Evolutionary conservation across 1,140 invertebrate species (phyloP).

Genomic region (Cherax destructor): DNA sequence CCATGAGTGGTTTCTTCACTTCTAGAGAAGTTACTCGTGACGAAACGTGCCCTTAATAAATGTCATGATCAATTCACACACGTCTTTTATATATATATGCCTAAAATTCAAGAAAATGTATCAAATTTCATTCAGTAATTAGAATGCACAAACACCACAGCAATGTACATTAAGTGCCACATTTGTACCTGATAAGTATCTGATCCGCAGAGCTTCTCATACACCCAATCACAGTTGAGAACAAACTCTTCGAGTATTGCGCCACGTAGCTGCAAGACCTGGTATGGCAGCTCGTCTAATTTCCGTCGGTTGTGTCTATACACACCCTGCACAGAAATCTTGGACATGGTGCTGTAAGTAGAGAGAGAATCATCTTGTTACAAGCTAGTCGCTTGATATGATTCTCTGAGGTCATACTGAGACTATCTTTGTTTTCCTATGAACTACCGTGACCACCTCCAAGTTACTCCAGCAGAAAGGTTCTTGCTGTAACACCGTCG

Average conservation of each 20-base stretch:
- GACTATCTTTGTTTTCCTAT: too few relatives aligned
- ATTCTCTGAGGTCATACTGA: not conserved
- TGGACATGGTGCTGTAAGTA: slow-evolving; percentile 73
- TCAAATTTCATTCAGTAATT: too few relatives aligned
- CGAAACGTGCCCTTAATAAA: too few relatives aligned
- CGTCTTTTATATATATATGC: too few relatives aligned
- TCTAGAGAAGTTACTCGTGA: too few relatives aligned
- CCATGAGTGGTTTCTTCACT: too few relatives aligned
- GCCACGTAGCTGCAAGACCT: slow-evolving; percentile 76
- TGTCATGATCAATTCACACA: too few relatives aligned
- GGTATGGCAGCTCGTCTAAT: slow-evolving; percentile 88
- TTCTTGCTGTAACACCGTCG: too few relatives aligned
- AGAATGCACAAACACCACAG: too few relatives aligned
- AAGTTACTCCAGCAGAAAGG: too few relatives aligned
- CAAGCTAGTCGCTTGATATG: not conserved
- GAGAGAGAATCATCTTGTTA: not conserved
- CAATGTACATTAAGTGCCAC: not conserved
- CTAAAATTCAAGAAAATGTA: too few relatives aligned
- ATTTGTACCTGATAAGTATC: slow-evolving; percentile 77
- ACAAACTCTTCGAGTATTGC: slow-evolving; percentile 76
- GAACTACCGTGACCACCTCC: too few relatives aligned
- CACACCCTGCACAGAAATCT: slow-evolving; percentile 50
- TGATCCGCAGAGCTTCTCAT: slow-evolving; percentile 84
- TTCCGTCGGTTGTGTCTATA: slow-evolving; percentile 84
- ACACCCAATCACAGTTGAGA: slow-evolving; percentile 84